Evolutionary conservation across 2,888 invertebrate genomes (phyloP).

Genomic region (Mongoloraphidia duomilia): DNA sequence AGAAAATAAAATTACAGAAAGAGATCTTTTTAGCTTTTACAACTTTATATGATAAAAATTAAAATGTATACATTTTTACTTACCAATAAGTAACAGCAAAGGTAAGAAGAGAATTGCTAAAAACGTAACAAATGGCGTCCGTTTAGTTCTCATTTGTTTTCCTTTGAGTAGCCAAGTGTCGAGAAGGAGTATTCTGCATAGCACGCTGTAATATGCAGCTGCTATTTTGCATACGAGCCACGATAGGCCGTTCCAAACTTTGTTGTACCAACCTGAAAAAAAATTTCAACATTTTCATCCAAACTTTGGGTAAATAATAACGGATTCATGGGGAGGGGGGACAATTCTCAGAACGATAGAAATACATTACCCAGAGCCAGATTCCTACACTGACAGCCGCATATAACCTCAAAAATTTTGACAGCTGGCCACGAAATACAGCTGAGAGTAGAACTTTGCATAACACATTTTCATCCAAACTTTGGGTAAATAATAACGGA

Average conservation of each 20-base stretch:
- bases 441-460: too few relatives aligned
- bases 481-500: too few relatives aligned
- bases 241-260: background rate
- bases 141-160: conserved; percentile 12
- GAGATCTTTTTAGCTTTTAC: too few relatives aligned
- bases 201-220: conserved; percentile 19
- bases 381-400: too few relatives aligned
- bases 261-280: conserved; percentile 3
- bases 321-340: too few relatives aligned
- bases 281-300: conserved; percentile 24
- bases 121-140: conserved; percentile 11
- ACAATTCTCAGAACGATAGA: too few relatives aligned
- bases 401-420: too few relatives aligned
- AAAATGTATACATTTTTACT: conserved; percentile 22
- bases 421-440: too few relatives aligned
- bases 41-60: background rate
- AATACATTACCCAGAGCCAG: too few relatives aligned
- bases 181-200: conserved; percentile 26
- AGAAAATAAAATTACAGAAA: too few relatives aligned
- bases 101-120: conserved; percentile 34
- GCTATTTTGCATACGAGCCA: background rate
- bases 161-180: conserved; percentile 26
- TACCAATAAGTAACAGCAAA: conserved; percentile 39
- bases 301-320: conserved; percentile 18
- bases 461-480: too few relatives aligned